Percentiles rank a stretch among this genome's conserved stretches.
phyloP scores from a whole-genome alignment of 2,113 vertebrate genomes.

The human region GRCh38 chrX:85334001-85334500 shows the following conservation, averaged over 20 bases:
- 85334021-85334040: not conserved
- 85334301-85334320: not conserved
- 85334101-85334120: conserved; percentile 9
- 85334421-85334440: not conserved
- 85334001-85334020: not conserved
- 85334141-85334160: not conserved
- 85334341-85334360: not conserved
- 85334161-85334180: not conserved
- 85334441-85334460: not conserved
- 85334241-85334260: not conserved
- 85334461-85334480: not conserved
- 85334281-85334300: not conserved
- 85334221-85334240: not conserved
- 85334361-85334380: not conserved
- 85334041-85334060: not conserved
- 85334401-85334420: not conserved
- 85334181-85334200: not conserved
- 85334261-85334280: not conserved
- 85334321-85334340: not conserved
- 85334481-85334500: not conserved
- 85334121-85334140: not conserved
- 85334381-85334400: not conserved
- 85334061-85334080: not conserved
- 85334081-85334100: not conserved
- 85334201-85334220: not conserved